A percentile compares a stretch with the other conserved stretches of the same genome.
Conservation (phyloP, 2,797 vertebrate species). For the Synanceia verrucosa region DNA sequence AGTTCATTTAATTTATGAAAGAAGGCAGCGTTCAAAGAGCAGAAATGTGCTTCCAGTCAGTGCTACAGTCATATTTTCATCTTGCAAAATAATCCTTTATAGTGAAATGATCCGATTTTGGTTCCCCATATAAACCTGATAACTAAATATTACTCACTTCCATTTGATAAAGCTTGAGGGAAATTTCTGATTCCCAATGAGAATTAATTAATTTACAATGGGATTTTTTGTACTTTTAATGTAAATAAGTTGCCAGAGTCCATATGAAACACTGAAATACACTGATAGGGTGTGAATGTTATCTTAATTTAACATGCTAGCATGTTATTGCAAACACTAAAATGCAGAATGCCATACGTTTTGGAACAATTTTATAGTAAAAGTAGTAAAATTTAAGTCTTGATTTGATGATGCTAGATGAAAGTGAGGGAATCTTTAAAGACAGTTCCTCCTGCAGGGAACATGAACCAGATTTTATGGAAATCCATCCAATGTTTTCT, state of each 20-base stretch:
- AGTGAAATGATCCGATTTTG: neutral
- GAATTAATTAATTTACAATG: neutral
- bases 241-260: neutral
- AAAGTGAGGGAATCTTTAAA: neutral
- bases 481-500: neutral
- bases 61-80: neutral
- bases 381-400: neutral
- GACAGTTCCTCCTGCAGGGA: neutral
- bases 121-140: neutral
- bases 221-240: neutral
- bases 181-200: too few species aligned
- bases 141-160: neutral
- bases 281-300: neutral
- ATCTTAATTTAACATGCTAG: neutral
- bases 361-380: neutral
- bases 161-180: neutral
- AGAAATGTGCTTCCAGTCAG: neutral
- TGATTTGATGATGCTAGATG: neutral
- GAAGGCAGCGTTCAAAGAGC: neutral
- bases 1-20: neutral
- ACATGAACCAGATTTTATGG: neutral
- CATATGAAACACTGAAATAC: neutral
- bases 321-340: neutral
- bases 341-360: too few species aligned
- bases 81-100: neutral